phyloP scores from a whole-genome alignment of 2,888 invertebrate species.

The Sthenelais limicola region DNA sequence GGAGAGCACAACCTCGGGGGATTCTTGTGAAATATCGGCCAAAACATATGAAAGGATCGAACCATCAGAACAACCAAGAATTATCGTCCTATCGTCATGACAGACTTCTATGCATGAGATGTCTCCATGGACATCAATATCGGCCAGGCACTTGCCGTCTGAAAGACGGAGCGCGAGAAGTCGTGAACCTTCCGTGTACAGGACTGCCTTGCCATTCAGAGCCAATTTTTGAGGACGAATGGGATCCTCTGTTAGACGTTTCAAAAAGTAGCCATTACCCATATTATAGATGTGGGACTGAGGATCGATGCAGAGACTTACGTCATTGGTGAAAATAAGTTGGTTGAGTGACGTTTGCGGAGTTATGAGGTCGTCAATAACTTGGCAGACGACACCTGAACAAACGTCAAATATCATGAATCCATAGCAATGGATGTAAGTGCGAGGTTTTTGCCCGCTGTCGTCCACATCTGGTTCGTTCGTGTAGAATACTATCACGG shows the following conservation, averaged over 20 bases:
- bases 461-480: constrained; percentile 47
- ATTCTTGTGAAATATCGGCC: constrained; percentile 55
- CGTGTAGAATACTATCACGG: constrained; percentile 61
- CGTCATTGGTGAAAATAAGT: constrained; percentile 61
- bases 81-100: constrained; percentile 64
- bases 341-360: constrained; percentile 53
- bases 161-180: constrained; percentile 57
- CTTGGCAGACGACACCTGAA: constrained; percentile 60
- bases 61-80: constrained; percentile 69
- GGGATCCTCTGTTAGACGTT: constrained; percentile 51
- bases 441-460: neutral
- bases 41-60: constrained; percentile 65
- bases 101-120: constrained; percentile 56
- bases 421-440: constrained; percentile 53
- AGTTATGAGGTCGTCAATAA: constrained; percentile 63
- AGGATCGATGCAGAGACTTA: constrained; percentile 63
- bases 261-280: constrained; percentile 54
- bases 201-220: constrained; percentile 58
- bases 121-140: constrained; percentile 63
- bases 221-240: constrained; percentile 58
- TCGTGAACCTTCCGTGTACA: constrained; percentile 57
- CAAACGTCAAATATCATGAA: constrained; percentile 63
- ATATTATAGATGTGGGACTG: constrained; percentile 63
- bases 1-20: constrained; percentile 38
- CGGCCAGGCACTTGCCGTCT: constrained; percentile 59